Evolutionary conservation across 2,113 vertebrate species (phyloP), one percentile per base, ranked within the genome.

Genomic region (Solea solea): DNA sequence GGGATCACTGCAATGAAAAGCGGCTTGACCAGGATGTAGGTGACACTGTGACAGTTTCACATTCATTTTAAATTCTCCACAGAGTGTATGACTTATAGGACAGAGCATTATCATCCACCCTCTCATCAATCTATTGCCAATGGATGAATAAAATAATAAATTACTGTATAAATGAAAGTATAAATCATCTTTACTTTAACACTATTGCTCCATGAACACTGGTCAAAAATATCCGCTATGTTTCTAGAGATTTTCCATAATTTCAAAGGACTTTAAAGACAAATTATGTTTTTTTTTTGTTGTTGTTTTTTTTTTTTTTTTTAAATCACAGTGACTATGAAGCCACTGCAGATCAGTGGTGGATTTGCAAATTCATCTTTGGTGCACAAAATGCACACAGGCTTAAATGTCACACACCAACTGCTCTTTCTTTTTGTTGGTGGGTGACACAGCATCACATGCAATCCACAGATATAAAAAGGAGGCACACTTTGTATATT

Each of bases 1-100:
- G 92, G 88, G 92, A 89, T 89, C 80, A 80, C 74, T 75, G 83
- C 90, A 89, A 90, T 81, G 80, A 74, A 87, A 86, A 82, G 82
- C 81, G 65, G 68, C 73, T 72, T 56, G 55, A 74, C 85, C 65
- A 48, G 80, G 81, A 80, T 84, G 81, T 86, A 75, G 69, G 83
- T 84, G 81, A 86, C 85, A 85, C 78, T 75, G 65, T 65, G 75
- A 85, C 79, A 84, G 65, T 81, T 79, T 75, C 74, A 87, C 77
- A 84, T 80, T 76, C 63, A 81, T 72, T 74, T 65, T 42, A 6
- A 71, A 81, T 80, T 55, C 55, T 79, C 79, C 10, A 58, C 46
- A 66, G 65, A 80, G 77, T 80, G 45, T 50, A 64, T 64, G 63
- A 82, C 64, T 78, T 76, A 40, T 44, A 74, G 72, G 50, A 81